Base-by-base conservation (phyloP, 2,888 invertebrate genomes). In the Gryllus longicercus region DNA sequence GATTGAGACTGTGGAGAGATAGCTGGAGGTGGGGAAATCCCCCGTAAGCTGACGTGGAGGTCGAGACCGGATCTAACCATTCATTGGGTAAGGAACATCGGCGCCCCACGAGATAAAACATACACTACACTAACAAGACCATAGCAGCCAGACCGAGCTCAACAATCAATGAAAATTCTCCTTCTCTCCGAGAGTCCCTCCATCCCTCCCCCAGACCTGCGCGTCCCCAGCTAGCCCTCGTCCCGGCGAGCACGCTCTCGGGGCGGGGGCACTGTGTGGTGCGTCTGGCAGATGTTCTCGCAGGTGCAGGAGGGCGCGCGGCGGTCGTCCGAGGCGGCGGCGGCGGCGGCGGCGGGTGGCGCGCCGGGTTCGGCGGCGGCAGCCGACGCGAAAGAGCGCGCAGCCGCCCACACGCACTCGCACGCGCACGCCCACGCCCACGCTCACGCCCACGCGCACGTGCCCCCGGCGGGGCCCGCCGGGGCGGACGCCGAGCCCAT, bases 361-460 rank as follows among this genome's bases (percentile, higher is more conserved):
- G 78, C 38, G 77, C 74, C 79, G 50, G 50, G 14, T 25, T 86
- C 80, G 86, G 84, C 79, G 75, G 82, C 84, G 83, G 82, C 84
- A 51, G 75, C 76, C 79, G 79, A 18, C 76, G 79, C 21, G 79
- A 38, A 38, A 5, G 38, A 38, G 38, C 38, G 38, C 38, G 38
- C 38, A 38, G 78, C 75, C 51, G 77, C 18, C 50, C n/a, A 50
- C 50, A 25, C 80, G 74, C 16, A 63, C 16, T 12, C 63, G 16
- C 14, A 63, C 74, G 79, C 50, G 84, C 82, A 86, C 86, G 85
- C 85, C 84, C 76, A 80, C 74, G 84, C 84, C 81, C 84, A 85
- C 85, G 74, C 84, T 84, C 82, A 86, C 85, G 85, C 85, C 87
- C 63, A 14, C 82, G 88, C 89, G 84, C 76, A 85, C 85, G 80